Conservation (phyloP, 2,113 vertebrate genomes). For the Ardeotis arabs region DNA sequence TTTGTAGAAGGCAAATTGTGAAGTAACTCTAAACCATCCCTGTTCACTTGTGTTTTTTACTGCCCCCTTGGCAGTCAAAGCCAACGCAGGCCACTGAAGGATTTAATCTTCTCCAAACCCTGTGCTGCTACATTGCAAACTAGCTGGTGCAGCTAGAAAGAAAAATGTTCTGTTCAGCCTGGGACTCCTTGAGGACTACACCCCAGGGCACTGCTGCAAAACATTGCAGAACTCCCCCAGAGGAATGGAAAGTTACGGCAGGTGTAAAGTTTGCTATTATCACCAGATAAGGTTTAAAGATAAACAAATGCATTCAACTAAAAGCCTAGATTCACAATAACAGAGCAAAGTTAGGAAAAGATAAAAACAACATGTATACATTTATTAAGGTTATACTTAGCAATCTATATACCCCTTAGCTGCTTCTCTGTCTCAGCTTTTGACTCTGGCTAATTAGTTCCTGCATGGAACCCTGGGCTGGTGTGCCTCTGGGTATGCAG, state of each 20-base stretch:
- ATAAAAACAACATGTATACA: not conserved
- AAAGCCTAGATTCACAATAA: not conserved
- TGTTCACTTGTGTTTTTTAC: not conserved
- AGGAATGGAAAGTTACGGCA: conserved; percentile 5
- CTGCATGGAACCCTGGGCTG: not conserved
- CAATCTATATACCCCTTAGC: not conserved
- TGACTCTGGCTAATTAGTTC: not conserved
- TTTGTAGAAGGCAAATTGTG: not conserved
- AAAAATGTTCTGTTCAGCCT: not conserved
- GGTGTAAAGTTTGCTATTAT: not conserved
- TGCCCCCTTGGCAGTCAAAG: not conserved
- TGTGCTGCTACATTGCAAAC: not conserved
- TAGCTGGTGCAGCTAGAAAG: not conserved
- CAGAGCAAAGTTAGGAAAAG: not conserved
- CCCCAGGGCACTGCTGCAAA: not conserved
- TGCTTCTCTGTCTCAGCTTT: not conserved
- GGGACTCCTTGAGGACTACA: not conserved
- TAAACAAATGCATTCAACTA: not conserved
- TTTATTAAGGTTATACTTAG: not conserved
- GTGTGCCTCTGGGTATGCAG: not conserved
- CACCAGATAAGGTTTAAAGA: conserved; percentile 22
- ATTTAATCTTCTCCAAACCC: not conserved
- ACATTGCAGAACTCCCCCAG: conserved; percentile 22
- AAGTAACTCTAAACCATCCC: not conserved
- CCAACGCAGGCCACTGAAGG: not conserved